A percentile compares a stretch with the other conserved stretches of the same genome.
These are phyloP conservation scores for Axea sp. DNA, from an alignment of 2,888 invertebrate species.

Conservation along the genomic window DNA sequence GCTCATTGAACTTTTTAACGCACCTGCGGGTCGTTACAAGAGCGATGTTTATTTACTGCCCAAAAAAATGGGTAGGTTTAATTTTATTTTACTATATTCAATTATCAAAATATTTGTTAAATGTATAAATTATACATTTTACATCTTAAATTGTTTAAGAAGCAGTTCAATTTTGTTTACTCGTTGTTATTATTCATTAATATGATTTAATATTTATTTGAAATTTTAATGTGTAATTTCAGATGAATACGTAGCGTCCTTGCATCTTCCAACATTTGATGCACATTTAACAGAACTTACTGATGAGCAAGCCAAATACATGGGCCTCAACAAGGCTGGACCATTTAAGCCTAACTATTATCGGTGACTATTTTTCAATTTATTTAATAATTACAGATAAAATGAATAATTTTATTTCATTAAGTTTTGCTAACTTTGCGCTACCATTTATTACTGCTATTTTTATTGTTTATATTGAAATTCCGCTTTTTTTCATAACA, in stretches of 20 bases:
- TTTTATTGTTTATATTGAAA: slow-evolving; percentile 25
- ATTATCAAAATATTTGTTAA: too few species aligned
- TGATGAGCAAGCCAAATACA: slow-evolving; percentile 98
- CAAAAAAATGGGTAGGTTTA: slow-evolving; percentile 95
- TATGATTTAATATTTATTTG: not conserved
- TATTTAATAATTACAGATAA: not conserved
- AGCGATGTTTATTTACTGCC: slow-evolving; percentile 98
- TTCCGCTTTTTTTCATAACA: slow-evolving; percentile 42
- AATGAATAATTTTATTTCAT: slow-evolving; percentile 4
- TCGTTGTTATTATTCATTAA: not conserved
- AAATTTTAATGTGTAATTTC: too few species aligned
- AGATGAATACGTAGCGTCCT: slow-evolving; percentile 98
- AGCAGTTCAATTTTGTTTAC: too few species aligned
- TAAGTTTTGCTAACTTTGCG: slow-evolving; percentile 32
- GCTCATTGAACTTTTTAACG: slow-evolving; percentile 97
- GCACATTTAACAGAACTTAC: slow-evolving; percentile 97
- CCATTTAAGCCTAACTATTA: slow-evolving; percentile 99
- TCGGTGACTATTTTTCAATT: slow-evolving; percentile 84
- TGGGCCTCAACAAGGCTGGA: slow-evolving; percentile 98
- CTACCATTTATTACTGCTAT: slow-evolving; percentile 27
- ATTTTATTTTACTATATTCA: not conserved
- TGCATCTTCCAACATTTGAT: slow-evolving; percentile 98
- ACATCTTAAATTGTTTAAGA: too few species aligned
- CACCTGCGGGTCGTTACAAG: slow-evolving; percentile 96
- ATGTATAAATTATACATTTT: too few species aligned